These are phyloP conservation scores for Austrolebias charrua DNA, from an alignment of 2,797 vertebrate species.

Conservation along the genomic window DNA sequence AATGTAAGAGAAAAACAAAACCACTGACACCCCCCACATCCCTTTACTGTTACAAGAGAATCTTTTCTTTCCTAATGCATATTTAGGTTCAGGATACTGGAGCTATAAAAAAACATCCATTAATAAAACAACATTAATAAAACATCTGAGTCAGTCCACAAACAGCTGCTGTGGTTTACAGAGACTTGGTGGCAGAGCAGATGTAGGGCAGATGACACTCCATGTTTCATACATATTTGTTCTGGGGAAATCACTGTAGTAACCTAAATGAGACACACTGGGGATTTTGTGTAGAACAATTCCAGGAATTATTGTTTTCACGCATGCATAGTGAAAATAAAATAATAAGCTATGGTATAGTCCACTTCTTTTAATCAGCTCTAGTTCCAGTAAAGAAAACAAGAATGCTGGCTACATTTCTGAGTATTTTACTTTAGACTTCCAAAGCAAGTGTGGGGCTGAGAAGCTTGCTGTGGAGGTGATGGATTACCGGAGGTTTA, in stretches of 20 bases:
- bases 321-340: constrained; percentile 3
- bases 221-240: constrained; percentile 66
- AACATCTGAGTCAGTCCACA: constrained; percentile 50
- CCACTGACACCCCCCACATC: too few relatives aligned
- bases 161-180: constrained; percentile 33
- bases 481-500: constrained; percentile 55
- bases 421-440: constrained; percentile 4
- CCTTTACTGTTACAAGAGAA: too few relatives aligned
- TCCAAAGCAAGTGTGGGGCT: neutral
- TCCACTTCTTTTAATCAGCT: constrained; percentile 19
- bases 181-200: constrained; percentile 40
- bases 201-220: constrained; percentile 24
- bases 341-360: neutral
- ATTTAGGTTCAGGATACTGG: constrained; percentile 13
- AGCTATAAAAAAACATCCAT: constrained; percentile 34
- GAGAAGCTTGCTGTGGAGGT: constrained; percentile 34
- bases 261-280: constrained; percentile 26
- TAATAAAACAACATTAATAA: constrained; percentile 60
- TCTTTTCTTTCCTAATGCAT: constrained; percentile 1
- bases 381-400: constrained; percentile 4
- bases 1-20: too few relatives aligned
- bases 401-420: neutral
- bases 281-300: constrained; percentile 30
- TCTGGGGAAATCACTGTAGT: constrained; percentile 32
- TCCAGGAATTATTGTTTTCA: constrained; percentile 18